Evolutionary conservation across 2,797 vertebrate genomes (phyloP), one percentile per base, ranked within the genome.

Genomic region (Enteromius treurensis): DNA sequence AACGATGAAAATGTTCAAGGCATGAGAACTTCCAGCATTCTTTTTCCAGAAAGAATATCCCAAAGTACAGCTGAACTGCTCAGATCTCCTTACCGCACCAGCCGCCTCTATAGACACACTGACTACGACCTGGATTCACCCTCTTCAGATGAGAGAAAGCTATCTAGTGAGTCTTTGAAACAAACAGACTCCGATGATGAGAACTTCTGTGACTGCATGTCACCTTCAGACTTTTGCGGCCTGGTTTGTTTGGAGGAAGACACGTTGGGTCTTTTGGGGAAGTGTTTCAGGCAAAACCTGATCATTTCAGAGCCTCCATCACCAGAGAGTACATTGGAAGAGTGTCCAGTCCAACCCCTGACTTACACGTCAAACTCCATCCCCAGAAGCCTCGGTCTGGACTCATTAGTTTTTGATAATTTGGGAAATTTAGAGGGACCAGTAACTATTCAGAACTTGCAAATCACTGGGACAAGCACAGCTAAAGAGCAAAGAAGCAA

Each of bases 401-500:
- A 83, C 5, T 87, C 96, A 1, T 97, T 95, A 90, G 96, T 91
- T 90, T 96, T 96, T 3, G 96, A 97, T 71, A 90, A 94, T 0
- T 89, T 96, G 49, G 95, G 86, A 87, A 96, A 91, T 86, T 92
- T 94, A 0, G 93, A 94, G 0, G 90, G 93, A 19, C 91, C 94
- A 0, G 90, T 95, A 0, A 89, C 92, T 79, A 96, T 99, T 90
- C 96, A 97, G 87, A 98, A 98, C 65, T 93, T 98, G 69, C 94
- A 96, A 1, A 97, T 99, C 79, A 95, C 95, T 0, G 96, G 96
- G 17, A 97, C 96, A 26, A 92, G 97, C 86, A 96, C 94, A 0
- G 94, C 95, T 15, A 96, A 96, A 7, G 97, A 98, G 85, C 96
- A 97, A 89, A 96, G 96, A 0, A 95, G 96, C 51, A 95, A 94